These are phyloP conservation scores for Notodonta ziczac DNA, from an alignment of 2,888 invertebrate species.

Conservation along the genomic window DNA sequence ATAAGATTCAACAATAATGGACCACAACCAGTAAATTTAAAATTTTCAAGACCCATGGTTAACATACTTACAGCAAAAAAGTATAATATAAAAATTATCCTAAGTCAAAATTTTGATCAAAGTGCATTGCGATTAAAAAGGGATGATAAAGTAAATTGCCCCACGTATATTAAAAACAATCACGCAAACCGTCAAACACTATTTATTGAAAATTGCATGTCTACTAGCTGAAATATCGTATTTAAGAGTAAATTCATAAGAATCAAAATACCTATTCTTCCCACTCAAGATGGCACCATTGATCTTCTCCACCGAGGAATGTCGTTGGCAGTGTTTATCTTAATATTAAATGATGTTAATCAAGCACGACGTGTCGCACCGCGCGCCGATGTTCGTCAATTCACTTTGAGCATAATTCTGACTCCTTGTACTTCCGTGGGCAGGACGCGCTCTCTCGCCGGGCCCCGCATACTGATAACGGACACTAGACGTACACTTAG, in stretches of 20 bases:
- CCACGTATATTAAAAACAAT: constrained; percentile 13
- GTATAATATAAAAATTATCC: constrained; percentile 17
- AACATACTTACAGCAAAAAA: constrained; percentile 19
- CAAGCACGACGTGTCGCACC: constrained; percentile 36
- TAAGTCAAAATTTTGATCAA: constrained; percentile 64
- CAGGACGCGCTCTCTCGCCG: constrained; percentile 25
- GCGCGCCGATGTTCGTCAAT: constrained; percentile 36
- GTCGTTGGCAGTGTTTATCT: constrained; percentile 71
- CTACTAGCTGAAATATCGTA: constrained; percentile 23
- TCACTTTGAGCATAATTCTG: constrained; percentile 73
- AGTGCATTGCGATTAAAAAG: constrained; percentile 46
- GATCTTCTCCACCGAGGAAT: constrained; percentile 61
- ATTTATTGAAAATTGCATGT: constrained; percentile 8
- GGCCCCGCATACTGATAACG: constrained; percentile 41
- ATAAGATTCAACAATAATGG: constrained; percentile 31
- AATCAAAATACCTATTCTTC: constrained; percentile 42
- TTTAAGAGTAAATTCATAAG: constrained; percentile 48
- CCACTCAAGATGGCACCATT: constrained; percentile 57
- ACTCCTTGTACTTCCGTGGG: constrained; percentile 44
- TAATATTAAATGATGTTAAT: constrained; percentile 48
- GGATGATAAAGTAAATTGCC: constrained; percentile 13
- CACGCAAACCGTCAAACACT: constrained; percentile 11
- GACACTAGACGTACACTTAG: constrained; percentile 70
- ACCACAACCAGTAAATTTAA: constrained; percentile 48
- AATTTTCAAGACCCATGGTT: constrained; percentile 26